A percentile compares a stretch with the other conserved stretches of the same genome.
Conservation (phyloP, 1,140 invertebrate genomes). For the Drosophila nasuta region DNA sequence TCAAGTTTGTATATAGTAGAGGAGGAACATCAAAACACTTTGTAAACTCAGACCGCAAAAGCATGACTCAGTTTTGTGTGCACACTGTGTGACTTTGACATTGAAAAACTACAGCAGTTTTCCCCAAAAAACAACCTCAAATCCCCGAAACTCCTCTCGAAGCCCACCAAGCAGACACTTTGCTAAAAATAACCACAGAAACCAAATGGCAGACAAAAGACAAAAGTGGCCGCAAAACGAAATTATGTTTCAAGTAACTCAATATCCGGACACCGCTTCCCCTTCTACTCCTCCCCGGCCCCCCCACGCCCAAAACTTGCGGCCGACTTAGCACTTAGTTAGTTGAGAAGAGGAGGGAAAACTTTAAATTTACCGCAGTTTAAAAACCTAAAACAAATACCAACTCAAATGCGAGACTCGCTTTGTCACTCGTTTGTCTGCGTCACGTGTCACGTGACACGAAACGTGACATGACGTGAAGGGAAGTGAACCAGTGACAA, state of each 20-base stretch:
- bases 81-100: slow-evolving; percentile 65
- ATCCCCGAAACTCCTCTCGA: neutral
- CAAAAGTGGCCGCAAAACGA: slow-evolving; percentile 70
- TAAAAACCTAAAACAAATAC: slow-evolving; percentile 45
- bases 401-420: slow-evolving; percentile 22
- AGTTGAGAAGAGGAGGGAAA: slow-evolving; percentile 8
- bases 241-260: slow-evolving; percentile 78
- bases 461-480: slow-evolving; percentile 37
- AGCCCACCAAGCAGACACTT: slow-evolving; percentile 16
- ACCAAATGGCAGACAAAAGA: slow-evolving; percentile 53
- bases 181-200: slow-evolving; percentile 70
- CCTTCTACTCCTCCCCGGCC: neutral
- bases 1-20: no score
- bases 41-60: slow-evolving; percentile 32
- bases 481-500: slow-evolving; percentile 10
- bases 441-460: slow-evolving; percentile 59
- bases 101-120: slow-evolving; percentile 69
- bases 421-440: slow-evolving; percentile 75
- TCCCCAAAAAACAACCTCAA: slow-evolving; percentile 1
- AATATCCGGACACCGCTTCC: slow-evolving; percentile 52
- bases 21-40: slow-evolving; percentile 38
- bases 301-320: slow-evolving; percentile 5
- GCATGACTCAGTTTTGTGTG: slow-evolving; percentile 57
- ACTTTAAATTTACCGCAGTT: slow-evolving; percentile 72
- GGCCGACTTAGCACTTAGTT: neutral